Conservation (phyloP, 2,113 vertebrate species). For the Lepisosteus oculatus region DNA sequence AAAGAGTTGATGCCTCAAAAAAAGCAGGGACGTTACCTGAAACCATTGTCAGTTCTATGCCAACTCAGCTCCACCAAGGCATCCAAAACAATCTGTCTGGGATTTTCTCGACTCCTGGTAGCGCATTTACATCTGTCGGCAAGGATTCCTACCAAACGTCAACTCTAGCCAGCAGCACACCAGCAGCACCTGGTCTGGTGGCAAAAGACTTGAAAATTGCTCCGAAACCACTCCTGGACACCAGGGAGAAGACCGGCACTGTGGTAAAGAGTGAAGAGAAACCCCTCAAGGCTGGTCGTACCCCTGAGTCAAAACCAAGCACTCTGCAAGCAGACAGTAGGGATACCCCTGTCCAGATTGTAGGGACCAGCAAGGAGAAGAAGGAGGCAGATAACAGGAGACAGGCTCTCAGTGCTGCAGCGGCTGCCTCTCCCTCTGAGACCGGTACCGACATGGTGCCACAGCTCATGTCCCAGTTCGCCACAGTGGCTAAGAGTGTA, state of each 20-base stretch:
- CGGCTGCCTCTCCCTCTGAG: slow-evolving; percentile 30
- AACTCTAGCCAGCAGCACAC: background rate
- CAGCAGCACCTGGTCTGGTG: background rate
- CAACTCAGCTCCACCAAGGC: slow-evolving; percentile 31
- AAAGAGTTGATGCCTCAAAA: slow-evolving; percentile 1
- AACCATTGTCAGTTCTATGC: slow-evolving; percentile 19
- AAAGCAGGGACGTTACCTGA: slow-evolving; percentile 30
- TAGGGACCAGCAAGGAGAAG: slow-evolving; percentile 60
- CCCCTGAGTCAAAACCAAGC: slow-evolving; percentile 11
- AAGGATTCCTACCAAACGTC: slow-evolving; percentile 56
- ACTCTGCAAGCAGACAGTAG: slow-evolving; percentile 18
- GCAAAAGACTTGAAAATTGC: slow-evolving; percentile 32
- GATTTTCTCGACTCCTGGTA: slow-evolving; percentile 63
- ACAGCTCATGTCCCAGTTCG: slow-evolving; percentile 48
- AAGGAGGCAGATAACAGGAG: slow-evolving; percentile 56
- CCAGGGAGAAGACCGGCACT: slow-evolving; percentile 8
- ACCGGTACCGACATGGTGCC: slow-evolving; percentile 50
- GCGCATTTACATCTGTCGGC: slow-evolving; percentile 62
- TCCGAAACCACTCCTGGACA: background rate
- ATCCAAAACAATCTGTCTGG: slow-evolving; percentile 30
- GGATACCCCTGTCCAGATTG: slow-evolving; percentile 36
- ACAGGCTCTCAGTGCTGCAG: slow-evolving; percentile 21
- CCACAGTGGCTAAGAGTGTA: slow-evolving; percentile 65
- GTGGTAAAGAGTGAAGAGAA: slow-evolving; percentile 12
- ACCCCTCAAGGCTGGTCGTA: slow-evolving; percentile 1